Conservation (phyloP, 2,797 vertebrate species). For the Nannoperca obscura region DNA sequence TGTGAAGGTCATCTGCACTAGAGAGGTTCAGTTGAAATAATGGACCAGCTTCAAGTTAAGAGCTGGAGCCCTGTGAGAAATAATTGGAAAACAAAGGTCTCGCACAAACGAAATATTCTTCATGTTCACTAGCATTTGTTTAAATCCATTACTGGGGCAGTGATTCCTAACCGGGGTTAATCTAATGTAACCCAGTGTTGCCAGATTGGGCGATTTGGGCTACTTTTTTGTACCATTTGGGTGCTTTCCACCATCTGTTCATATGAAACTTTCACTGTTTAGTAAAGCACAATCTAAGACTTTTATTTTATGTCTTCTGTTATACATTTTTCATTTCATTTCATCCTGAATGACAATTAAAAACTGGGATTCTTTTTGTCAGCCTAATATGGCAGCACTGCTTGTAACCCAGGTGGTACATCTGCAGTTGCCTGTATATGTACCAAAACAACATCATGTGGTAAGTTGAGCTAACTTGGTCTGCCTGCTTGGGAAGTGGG, state of each 20-base stretch:
- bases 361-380: not conserved
- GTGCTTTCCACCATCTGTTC: too few relatives aligned
- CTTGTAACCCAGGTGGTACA: too few relatives aligned
- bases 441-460: too few relatives aligned
- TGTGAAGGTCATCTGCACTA: conserved; percentile 44
- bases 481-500: too few relatives aligned
- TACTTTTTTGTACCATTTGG: not conserved
- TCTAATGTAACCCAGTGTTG: not conserved
- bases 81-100: not conserved
- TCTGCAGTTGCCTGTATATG: not conserved
- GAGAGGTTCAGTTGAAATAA: conserved; percentile 19
- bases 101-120: not conserved
- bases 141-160: not conserved
- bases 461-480: too few relatives aligned
- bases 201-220: not conserved
- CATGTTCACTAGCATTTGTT: not conserved
- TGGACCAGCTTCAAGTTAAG: conserved; percentile 15
- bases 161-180: not conserved
- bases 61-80: not conserved
- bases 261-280: not conserved
- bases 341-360: not conserved
- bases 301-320: not conserved
- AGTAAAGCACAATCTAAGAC: not conserved
- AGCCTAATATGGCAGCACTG: not conserved
- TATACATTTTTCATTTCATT: not conserved